Evolutionary conservation across 2,113 vertebrate genomes (phyloP), one percentile per base, ranked within the genome.

Genomic region (Paracanthobrama guichenoti): DNA sequence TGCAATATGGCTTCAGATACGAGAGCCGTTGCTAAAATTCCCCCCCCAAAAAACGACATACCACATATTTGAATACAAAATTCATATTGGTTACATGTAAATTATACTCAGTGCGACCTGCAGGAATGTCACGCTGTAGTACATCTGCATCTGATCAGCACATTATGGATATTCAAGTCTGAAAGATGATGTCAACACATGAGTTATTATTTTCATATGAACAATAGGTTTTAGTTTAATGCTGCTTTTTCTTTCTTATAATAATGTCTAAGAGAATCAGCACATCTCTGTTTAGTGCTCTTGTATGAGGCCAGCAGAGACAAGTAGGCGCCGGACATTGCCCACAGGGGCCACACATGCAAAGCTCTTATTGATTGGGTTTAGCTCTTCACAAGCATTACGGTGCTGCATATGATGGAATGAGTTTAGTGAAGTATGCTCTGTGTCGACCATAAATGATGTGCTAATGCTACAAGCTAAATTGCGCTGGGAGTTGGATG

Each of bases 311-410:
- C 66, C 64, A 74, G 44, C 44, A 12, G 39, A 62, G 64, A 76
- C 80, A 67, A 64, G 16, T 57, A n/a, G 59, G 28, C 59, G 31
- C 12, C 13, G 12, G 26, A 2, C 10, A n/a, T n/a, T 62, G 39
- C 71, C 82, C 53, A 76, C 13, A 39, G 72, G 71, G 44, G 50
- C 4, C 31, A 48, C 53, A 11, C 46, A 26, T 42, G 79, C 62
- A 74, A 48, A 73, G n/a, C 26, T 26, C 80, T 71, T 72, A 85
- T 84, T 78, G 85, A 77, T 81, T 44, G 62, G 24, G 20, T 57
- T 67, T 50, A 18, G 44, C 73, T 18, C 59, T 71, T 42, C 13
- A 77, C 67, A 69, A 62, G 59, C 64, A 82, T 57, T 60, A 71
- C 26, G 39, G 39, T 71, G 75, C 46, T 46, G 64, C 57, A 84